Conservation (phyloP, 2,888 invertebrate species). For the Xestia rhomboidea region DNA sequence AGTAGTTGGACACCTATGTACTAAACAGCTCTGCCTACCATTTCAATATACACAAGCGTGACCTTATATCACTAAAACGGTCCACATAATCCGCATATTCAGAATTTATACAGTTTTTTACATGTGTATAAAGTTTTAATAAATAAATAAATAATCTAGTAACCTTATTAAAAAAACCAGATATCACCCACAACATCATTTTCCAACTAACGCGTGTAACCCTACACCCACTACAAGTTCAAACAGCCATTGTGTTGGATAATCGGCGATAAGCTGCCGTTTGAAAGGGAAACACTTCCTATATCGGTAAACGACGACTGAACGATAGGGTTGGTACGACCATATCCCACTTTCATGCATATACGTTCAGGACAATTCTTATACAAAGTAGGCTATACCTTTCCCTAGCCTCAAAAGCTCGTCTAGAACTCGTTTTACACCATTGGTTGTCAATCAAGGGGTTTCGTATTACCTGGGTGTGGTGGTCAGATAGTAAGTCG, state of each 20-base stretch:
- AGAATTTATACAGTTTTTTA: too few relatives aligned
- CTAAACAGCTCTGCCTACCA: neutral
- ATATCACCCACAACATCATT: neutral
- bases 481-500: neutral
- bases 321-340: slow-evolving; percentile 41
- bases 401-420: neutral
- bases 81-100: too few relatives aligned
- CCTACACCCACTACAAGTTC: slow-evolving; percentile 4
- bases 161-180: neutral
- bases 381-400: neutral
- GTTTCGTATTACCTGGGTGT: too few relatives aligned
- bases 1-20: neutral
- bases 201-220: slow-evolving; percentile 7
- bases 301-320: slow-evolving; percentile 34
- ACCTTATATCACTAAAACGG: neutral
- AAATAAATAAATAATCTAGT: too few relatives aligned
- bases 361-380: slow-evolving; percentile 16
- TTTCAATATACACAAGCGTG: neutral
- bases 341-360: slow-evolving; percentile 13
- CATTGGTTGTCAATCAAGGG: neutral
- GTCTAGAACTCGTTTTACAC: neutral
- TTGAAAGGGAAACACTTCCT: slow-evolving; percentile 27
- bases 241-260: slow-evolving; percentile 31
- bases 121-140: too few relatives aligned
- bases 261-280: slow-evolving; percentile 44